phyloP scores from a whole-genome alignment of 2,888 invertebrate genomes.

The Teleiodes luculella region DNA sequence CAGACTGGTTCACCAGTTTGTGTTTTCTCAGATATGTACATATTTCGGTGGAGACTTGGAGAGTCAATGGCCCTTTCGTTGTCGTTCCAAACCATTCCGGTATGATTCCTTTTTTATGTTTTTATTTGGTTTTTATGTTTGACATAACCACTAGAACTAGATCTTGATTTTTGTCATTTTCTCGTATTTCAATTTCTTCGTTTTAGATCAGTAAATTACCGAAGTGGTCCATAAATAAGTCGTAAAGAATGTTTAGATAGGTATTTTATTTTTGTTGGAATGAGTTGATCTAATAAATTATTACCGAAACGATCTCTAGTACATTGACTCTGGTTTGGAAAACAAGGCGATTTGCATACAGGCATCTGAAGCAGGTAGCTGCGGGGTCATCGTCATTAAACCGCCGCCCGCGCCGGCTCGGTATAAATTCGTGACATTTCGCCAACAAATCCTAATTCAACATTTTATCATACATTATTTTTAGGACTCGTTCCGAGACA shows the following conservation, averaged over 20 bases:
- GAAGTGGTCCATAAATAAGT: no score
- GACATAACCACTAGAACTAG: no score
- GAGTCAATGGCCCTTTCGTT: constrained; percentile 37
- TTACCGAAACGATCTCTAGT: constrained; percentile 48
- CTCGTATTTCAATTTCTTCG: no score
- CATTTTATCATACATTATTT: constrained; percentile 40
- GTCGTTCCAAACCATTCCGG: no score
- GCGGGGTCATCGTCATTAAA: constrained; percentile 69
- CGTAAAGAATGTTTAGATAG: background rate
- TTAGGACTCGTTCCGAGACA: constrained; percentile 18
- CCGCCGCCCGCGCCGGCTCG: constrained; percentile 52
- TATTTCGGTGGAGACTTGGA: constrained; percentile 28
- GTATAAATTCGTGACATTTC: constrained; percentile 62
- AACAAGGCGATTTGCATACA: constrained; percentile 70
- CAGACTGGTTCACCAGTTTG: constrained; percentile 55
- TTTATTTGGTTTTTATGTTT: background rate
- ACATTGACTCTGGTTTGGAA: constrained; percentile 62
- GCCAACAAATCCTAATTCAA: constrained; percentile 51
- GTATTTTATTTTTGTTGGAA: background rate
- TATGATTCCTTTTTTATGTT: constrained; percentile 6
- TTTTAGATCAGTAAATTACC: no score
- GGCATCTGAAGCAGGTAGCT: constrained; percentile 65
- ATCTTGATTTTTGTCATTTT: no score
- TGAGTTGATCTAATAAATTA: constrained; percentile 59
- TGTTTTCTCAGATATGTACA: constrained; percentile 43